A percentile compares a stretch with the other conserved stretches of the same genome.
phyloP scores from a whole-genome alignment of 2,888 invertebrate species.

The Phlogophora meticulosa region DNA sequence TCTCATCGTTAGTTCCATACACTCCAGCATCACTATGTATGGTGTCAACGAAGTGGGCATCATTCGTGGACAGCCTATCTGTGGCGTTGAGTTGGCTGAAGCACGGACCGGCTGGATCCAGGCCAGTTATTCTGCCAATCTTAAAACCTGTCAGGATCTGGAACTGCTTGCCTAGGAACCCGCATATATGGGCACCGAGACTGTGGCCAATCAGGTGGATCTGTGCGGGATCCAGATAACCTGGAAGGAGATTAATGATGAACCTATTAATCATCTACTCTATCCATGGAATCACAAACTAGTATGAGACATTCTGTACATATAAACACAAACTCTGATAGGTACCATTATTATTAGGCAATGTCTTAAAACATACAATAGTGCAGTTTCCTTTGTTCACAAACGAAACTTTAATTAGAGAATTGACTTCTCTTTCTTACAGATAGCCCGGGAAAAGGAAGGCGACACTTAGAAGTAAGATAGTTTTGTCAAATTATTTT shows the following conservation, averaged over 20 bases:
- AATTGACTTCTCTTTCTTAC: too few relatives aligned
- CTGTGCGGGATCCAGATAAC: constrained; percentile 72
- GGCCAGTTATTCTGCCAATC: constrained; percentile 80
- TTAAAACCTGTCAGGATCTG: constrained; percentile 71
- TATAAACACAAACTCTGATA: not conserved
- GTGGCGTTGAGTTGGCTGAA: constrained; percentile 76
- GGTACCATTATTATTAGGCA: not conserved
- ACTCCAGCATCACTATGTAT: constrained; percentile 84
- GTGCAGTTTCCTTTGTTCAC: not conserved
- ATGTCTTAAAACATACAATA: constrained; percentile 1
- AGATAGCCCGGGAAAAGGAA: too few relatives aligned
- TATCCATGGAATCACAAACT: not conserved
- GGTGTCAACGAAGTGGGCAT: constrained; percentile 82
- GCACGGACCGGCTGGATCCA: constrained; percentile 88
- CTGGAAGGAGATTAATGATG: constrained; percentile 66
- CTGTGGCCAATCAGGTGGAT: constrained; percentile 88
- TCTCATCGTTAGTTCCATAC: constrained; percentile 75
- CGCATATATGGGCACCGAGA: constrained; percentile 83
- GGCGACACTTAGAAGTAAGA: too few relatives aligned
- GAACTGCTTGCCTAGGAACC: constrained; percentile 82
- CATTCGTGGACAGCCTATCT: constrained; percentile 72
- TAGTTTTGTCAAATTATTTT: too few relatives aligned
- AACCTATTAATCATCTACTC: not conserved
- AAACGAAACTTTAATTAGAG: too few relatives aligned
- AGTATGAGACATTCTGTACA: not conserved